Evolutionary conservation across 30 jellyfish, hydroid and myxozoan species (phyloP).

Genomic region (Hydractinia symbiolongicarpus): DNA sequence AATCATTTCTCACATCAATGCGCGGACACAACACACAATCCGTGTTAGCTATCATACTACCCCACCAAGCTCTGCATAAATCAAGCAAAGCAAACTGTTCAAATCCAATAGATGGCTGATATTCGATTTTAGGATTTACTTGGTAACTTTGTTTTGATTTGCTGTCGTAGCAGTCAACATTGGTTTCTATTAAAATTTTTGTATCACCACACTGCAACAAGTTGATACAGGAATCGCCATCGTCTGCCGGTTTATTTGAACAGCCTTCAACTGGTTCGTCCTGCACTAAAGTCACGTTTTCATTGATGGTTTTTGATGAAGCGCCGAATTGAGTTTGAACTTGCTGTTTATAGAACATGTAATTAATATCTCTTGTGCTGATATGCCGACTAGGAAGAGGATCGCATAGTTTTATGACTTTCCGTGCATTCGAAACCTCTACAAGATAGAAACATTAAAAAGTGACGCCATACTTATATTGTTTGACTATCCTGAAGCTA

Average conservation of each 20-base stretch:
- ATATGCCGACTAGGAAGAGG: slow-evolving; percentile 8
- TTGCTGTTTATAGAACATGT: background rate
- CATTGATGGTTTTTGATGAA: background rate
- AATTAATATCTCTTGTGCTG: slow-evolving; percentile 4
- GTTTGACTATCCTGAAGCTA: too few species aligned
- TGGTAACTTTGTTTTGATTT: background rate
- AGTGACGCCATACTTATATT: too few species aligned
- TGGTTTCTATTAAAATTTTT: background rate
- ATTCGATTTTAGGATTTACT: background rate
- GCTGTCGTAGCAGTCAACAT: background rate
- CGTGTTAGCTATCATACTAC: background rate
- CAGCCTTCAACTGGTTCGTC: background rate
- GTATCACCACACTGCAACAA: slow-evolving; percentile 3
- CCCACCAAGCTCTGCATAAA: slow-evolving; percentile 17
- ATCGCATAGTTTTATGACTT: background rate
- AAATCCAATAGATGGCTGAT: slow-evolving; percentile 1
- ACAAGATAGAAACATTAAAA: too few species aligned
- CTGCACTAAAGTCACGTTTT: background rate
- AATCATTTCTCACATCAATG: slow-evolving; percentile 2
- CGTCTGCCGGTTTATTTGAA: background rate
- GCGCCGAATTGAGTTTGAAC: too few species aligned
- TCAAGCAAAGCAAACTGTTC: slow-evolving; percentile 1
- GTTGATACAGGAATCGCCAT: background rate
- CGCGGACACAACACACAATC: background rate
- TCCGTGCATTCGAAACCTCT: background rate